Evolutionary conservation across 2,113 vertebrate genomes (phyloP), one percentile per base, ranked within the genome.

Genomic region (Crotalus helleri): DNA sequence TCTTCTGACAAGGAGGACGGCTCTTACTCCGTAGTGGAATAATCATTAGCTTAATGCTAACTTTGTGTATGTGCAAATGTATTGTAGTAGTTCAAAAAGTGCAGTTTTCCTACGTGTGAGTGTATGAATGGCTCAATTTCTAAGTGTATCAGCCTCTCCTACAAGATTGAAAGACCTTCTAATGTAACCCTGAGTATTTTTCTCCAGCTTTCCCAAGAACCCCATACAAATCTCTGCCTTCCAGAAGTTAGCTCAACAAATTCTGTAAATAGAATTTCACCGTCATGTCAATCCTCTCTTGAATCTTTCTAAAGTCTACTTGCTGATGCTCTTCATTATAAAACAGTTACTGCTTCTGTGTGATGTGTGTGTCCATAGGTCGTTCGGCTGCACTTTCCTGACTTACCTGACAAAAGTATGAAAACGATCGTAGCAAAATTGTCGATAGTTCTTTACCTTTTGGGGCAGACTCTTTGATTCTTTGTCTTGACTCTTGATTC

Each of bases 181-280:
- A 11, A 26, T 90, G 94, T 86, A 81, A 39, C 85, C 0, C 26
- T 92, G 94, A 92, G 92, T 92, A 0, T 93, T 95, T 94, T 94
- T 95, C 87, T 90, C 91, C 90, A 8, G 51, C 44, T 94, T 94
- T 87, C 92, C 91, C 0, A 74, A 93, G 88, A 0, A 51, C 61
- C 61, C 91, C 64, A 53, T 85, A 0, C 61, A 61, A 64, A 44
- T 13, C n/a, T 90, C 46, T 49, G 19, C 61, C 53, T 51, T 90
- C 92, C 57, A 0, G 13, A 93, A 92, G 94, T 95, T 95, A 97
- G 97, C 90, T 96, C 13, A 96, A 96, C 95, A 86, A 96, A 95
- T 96, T 97, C 95, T 98, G 97, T 96, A 97, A 95, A 96, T 97
- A 98, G 97, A 94, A 64, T 93, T 87, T 95, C 81, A 93, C 96